These are phyloP conservation scores for Malacoctenus gilli DNA, from an alignment of 2,797 vertebrate genomes.

Conservation along the genomic window DNA sequence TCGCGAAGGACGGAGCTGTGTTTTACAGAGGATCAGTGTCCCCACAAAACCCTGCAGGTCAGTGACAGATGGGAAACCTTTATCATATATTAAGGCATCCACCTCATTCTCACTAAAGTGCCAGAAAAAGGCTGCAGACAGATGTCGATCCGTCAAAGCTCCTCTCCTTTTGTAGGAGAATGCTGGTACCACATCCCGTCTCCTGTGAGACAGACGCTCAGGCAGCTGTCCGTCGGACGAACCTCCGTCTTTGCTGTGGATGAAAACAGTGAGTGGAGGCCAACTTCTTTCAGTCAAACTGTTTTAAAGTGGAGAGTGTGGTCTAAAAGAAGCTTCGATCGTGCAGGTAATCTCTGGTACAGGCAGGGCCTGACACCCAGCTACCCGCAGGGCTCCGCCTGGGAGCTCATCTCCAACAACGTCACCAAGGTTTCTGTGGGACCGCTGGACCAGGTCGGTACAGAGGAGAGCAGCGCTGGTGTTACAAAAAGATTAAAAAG, in stretches of 20 bases:
- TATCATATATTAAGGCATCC: too few relatives aligned
- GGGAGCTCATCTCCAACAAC: constrained; percentile 95
- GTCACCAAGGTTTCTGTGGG: constrained; percentile 92
- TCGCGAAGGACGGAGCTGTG: constrained; percentile 90
- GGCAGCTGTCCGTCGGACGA: constrained; percentile 92
- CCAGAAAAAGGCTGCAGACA: too few relatives aligned
- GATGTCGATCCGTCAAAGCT: neutral
- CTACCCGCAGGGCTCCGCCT: constrained; percentile 93
- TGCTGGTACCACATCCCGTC: constrained; percentile 97
- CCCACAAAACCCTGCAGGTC: constrained; percentile 86
- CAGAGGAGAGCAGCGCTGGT: too few relatives aligned
- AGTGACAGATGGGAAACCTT: constrained; percentile 1
- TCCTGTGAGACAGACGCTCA: constrained; percentile 88
- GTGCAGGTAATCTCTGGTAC: constrained; percentile 93
- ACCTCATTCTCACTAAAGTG: too few relatives aligned
- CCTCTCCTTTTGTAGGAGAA: constrained; percentile 80
- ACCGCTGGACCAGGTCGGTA: constrained; percentile 92
- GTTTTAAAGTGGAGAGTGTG: neutral
- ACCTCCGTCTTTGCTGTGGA: constrained; percentile 93
- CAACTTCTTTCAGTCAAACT: neutral
- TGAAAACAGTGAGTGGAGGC: constrained; percentile 85
- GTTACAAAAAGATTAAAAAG: neutral
- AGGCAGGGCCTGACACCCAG: constrained; percentile 93
- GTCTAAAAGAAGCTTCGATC: neutral
- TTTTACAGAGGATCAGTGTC: constrained; percentile 96